phyloP scores from a whole-genome alignment of 2,797 vertebrate genomes.

The Acrossocheilus fasciatus region DNA sequence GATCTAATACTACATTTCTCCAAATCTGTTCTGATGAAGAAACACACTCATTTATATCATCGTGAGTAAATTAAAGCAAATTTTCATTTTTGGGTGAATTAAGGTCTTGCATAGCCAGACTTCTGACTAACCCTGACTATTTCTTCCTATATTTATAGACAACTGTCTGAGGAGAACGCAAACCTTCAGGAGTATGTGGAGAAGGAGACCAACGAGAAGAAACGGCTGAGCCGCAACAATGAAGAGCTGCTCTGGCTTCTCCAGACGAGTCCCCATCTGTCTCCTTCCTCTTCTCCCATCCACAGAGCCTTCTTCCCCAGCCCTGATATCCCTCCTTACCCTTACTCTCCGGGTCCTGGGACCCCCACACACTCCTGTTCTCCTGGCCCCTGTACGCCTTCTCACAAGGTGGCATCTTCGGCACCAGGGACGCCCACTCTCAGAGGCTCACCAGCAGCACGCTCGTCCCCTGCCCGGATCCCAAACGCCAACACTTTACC shows the following conservation, averaged over 20 bases:
- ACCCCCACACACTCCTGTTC: slow-evolving; percentile 59
- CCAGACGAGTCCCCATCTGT: slow-evolving; percentile 92
- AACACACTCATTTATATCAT: neutral
- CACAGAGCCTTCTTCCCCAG: slow-evolving; percentile 82
- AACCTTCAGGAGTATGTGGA: slow-evolving; percentile 94
- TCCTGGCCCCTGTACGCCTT: slow-evolving; percentile 50
- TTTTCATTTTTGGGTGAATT: neutral
- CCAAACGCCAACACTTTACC: slow-evolving; percentile 68
- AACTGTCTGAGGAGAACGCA: slow-evolving; percentile 94
- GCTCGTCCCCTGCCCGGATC: slow-evolving; percentile 64
- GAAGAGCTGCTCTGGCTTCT: slow-evolving; percentile 98
- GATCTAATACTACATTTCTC: neutral
- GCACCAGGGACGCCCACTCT: slow-evolving; percentile 74
- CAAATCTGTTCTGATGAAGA: neutral
- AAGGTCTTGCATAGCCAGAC: neutral
- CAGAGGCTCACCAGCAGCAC: slow-evolving; percentile 64
- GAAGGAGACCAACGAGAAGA: slow-evolving; percentile 95
- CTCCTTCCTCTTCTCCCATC: slow-evolving; percentile 84
- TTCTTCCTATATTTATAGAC: slow-evolving; percentile 75
- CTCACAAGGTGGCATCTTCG: slow-evolving; percentile 72
- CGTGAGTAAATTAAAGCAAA: neutral
- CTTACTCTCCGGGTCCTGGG: slow-evolving; percentile 72
- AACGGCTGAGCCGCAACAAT: slow-evolving; percentile 92
- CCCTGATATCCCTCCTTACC: slow-evolving; percentile 72
- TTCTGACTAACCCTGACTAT: neutral